Conservation (phyloP, 2,888 invertebrate genomes). For the Chrysolina haemoptera region DNA sequence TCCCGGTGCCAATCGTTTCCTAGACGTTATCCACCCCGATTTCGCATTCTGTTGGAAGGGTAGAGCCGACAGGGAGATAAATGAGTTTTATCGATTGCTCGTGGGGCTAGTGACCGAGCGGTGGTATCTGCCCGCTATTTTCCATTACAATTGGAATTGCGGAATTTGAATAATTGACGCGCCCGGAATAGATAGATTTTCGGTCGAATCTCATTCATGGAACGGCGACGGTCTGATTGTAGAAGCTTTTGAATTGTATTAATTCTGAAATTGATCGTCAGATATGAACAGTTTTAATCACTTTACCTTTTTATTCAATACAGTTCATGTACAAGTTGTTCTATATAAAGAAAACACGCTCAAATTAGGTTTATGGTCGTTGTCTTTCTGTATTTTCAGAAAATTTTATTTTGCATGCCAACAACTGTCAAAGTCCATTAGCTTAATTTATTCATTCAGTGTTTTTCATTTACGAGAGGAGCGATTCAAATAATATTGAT, state of each 20-base stretch:
- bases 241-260: neutral
- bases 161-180: constrained; percentile 13
- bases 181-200: neutral
- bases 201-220: neutral
- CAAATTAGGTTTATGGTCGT: no score
- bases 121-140: constrained; percentile 13
- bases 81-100: constrained; percentile 17
- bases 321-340: no score
- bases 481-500: no score
- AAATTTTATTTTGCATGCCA: no score
- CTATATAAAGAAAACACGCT: no score
- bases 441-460: no score
- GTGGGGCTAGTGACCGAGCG: constrained; percentile 13
- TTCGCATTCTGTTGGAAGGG: constrained; percentile 15
- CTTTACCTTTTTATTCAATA: no score
- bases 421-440: no score
- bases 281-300: no score
- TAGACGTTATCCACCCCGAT: constrained; percentile 11
- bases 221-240: no score
- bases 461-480: no score
- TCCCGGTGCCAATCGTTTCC: constrained; percentile 3
- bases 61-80: constrained; percentile 2
- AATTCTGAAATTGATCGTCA: neutral
- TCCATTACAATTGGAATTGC: constrained; percentile 15
- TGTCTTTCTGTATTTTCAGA: no score